phyloP scores from a whole-genome alignment of 1,140 invertebrate species.

The Venturia canescens region DNA sequence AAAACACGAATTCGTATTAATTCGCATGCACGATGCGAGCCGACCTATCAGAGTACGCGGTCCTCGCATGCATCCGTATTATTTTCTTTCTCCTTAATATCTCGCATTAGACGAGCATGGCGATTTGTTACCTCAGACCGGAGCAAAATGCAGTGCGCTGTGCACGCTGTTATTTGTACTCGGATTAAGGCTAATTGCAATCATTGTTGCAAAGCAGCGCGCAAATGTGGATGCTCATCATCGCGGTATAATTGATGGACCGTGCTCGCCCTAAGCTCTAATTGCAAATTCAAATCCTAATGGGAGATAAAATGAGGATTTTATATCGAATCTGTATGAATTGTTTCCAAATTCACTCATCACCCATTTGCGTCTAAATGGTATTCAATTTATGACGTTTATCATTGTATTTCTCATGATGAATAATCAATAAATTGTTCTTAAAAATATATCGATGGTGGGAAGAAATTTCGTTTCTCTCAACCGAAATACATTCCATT shows the following conservation, averaged over 20 bases:
- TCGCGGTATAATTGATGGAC: too few species aligned
- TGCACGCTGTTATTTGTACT: background rate
- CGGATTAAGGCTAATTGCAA: constrained; percentile 18
- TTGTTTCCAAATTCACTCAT: too few species aligned
- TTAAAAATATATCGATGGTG: too few species aligned
- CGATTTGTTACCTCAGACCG: constrained; percentile 28
- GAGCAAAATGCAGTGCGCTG: background rate
- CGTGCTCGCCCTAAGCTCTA: too few species aligned
- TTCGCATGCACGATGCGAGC: background rate
- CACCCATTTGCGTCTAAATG: too few species aligned
- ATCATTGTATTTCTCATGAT: too few species aligned
- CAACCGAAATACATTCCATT: too few species aligned
- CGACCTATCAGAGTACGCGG: background rate
- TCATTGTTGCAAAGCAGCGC: background rate
- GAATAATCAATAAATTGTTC: too few species aligned
- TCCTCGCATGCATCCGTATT: background rate
- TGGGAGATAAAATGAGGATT: background rate
- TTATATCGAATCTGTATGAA: too few species aligned
- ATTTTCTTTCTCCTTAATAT: background rate
- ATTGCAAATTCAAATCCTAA: too few species aligned
- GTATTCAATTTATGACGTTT: too few species aligned
- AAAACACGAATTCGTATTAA: constrained; percentile 8
- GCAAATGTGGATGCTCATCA: background rate
- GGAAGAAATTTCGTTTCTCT: too few species aligned
- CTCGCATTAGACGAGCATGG: constrained; percentile 8